A percentile compares a stretch with the other conserved stretches of the same genome.
Conservation (phyloP, 2,797 vertebrate genomes). For the Propithecus deckenii region DNA sequence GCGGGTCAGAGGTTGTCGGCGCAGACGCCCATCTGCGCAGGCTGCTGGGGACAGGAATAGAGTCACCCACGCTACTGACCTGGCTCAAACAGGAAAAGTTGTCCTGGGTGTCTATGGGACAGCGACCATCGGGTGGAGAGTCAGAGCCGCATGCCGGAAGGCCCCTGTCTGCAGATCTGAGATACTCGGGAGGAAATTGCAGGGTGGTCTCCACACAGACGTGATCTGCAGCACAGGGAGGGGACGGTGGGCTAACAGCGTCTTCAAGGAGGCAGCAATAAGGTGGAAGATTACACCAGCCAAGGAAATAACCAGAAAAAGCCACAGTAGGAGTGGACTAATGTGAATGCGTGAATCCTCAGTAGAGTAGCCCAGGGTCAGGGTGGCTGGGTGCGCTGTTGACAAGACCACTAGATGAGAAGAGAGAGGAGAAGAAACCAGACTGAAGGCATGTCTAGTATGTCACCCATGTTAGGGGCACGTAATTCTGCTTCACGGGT, state of each 20-base stretch:
- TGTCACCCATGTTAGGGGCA: fast-evolving
- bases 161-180: conserved; percentile 21
- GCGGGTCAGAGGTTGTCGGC: neutral
- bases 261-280: neutral
- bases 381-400: fast-evolving
- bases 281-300: neutral
- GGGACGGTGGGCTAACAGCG: neutral
- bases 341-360: fast-evolving
- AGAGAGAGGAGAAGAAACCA: neutral
- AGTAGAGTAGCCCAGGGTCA: no score
- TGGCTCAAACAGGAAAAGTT: neutral
- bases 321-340: neutral
- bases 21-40: neutral
- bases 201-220: neutral
- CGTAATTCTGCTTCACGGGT: fast-evolving
- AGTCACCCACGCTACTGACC: conserved; percentile 47
- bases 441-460: neutral
- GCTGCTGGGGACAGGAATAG: conserved; percentile 39
- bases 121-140: neutral
- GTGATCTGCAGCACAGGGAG: neutral
- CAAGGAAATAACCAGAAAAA: neutral
- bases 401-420: neutral
- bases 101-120: neutral
- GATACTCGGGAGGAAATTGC: neutral
- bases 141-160: conserved; percentile 46